phyloP scores from a whole-genome alignment of 1,140 invertebrate species.

The Penaeus indicus region DNA sequence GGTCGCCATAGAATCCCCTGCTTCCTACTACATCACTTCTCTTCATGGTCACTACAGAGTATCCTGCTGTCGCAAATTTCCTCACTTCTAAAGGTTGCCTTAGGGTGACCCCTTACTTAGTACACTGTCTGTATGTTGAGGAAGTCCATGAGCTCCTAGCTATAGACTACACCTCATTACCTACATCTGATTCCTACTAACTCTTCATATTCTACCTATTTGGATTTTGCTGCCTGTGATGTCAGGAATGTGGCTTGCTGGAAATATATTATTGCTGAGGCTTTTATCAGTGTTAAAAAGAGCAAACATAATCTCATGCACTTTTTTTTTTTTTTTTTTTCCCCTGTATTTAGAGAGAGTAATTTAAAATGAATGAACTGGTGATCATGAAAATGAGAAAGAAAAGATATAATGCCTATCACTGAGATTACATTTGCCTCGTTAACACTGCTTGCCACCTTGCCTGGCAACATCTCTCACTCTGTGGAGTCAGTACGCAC shows the following conservation, averaged over 20 bases:
- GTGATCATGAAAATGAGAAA: not conserved
- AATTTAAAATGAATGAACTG: not conserved
- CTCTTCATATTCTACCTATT: constrained; percentile 9
- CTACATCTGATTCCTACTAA: too few species aligned
- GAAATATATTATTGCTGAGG: constrained; percentile 18
- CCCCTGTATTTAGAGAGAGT: not conserved
- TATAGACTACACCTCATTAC: too few species aligned
- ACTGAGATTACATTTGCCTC: constrained; percentile 6
- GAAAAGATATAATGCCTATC: not conserved
- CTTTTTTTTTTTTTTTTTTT: not conserved
- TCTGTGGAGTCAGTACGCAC: constrained; percentile 52
- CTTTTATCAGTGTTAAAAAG: constrained; percentile 28
- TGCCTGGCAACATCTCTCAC: constrained; percentile 39
- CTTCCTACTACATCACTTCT: not conserved
- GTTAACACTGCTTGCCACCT: constrained; percentile 17
- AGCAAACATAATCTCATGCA: not conserved
- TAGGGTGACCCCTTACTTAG: too few species aligned
- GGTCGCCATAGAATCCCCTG: constrained; percentile 44
- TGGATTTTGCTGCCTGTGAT: constrained; percentile 37
- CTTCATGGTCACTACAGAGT: not conserved
- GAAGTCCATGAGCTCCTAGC: too few species aligned
- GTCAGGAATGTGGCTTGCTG: constrained; percentile 48
- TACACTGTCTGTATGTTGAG: too few species aligned
- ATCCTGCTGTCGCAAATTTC: too few species aligned
- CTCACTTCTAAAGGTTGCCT: too few species aligned